Conservation (phyloP, 2,113 vertebrate species). For the Jaculus jaculus region DNA sequence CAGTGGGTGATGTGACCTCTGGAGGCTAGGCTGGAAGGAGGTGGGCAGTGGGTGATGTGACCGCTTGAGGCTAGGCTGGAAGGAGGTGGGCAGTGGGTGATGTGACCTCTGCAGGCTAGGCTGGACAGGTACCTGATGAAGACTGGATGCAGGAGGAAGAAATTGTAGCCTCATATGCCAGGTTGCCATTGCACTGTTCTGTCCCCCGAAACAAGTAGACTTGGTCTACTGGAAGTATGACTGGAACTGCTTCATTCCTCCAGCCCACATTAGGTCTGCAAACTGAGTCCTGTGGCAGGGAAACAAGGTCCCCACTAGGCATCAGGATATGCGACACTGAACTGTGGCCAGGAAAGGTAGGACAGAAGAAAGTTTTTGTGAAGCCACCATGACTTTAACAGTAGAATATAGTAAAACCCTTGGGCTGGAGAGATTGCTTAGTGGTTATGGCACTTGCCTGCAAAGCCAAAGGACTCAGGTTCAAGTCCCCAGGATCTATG, state of each 20-base stretch:
- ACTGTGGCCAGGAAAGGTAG: neutral
- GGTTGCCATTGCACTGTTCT: accelerated
- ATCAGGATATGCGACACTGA: neutral
- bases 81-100: no score
- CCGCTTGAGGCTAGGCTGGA: no score
- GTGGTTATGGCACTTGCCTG: no score
- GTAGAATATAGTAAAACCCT: no score
- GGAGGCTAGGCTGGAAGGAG: no score
- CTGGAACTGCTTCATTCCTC: neutral
- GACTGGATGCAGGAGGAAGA: neutral
- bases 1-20: no score
- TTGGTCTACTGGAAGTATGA: neutral
- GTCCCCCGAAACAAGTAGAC: neutral
- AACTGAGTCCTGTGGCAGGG: neutral
- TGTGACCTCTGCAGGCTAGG: no score
- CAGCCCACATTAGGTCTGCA: neutral
- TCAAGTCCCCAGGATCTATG: no score
- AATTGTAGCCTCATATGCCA: neutral
- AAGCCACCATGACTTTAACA: neutral
- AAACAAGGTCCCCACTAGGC: neutral
- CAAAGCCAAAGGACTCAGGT: no score
- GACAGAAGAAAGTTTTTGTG: neutral
- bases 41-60: no score
- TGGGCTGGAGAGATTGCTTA: no score
- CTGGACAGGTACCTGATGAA: neutral